These are phyloP conservation scores for Tapirus indicus DNA, from an alignment of 2,797 vertebrate genomes.

Conservation along the genomic window DNA sequence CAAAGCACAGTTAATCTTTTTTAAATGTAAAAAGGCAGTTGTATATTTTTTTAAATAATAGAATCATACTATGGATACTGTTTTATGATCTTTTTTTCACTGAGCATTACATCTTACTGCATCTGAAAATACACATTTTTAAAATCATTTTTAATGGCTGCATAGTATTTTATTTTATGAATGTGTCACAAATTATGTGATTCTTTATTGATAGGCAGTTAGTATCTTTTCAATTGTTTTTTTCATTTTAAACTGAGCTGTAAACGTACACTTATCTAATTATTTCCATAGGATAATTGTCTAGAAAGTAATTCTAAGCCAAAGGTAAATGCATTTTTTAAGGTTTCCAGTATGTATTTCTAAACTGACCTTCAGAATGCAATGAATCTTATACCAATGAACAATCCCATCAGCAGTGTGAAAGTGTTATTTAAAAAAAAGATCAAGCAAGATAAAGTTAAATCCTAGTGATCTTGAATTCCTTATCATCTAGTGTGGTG, in stretches of 20 bases:
- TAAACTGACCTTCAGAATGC: background rate
- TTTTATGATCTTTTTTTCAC: background rate
- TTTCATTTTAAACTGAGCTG: constrained; percentile 15
- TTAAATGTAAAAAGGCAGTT: background rate
- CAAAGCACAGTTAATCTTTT: background rate
- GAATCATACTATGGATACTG: background rate
- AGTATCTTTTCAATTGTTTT: background rate
- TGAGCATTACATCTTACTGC: background rate
- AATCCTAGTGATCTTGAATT: constrained; percentile 43
- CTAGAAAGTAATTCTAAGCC: background rate
- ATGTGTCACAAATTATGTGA: background rate
- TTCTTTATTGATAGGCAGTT: background rate
- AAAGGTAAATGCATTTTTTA: constrained; percentile 21
- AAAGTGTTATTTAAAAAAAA: background rate
- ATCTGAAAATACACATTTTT: background rate
- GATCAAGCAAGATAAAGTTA: background rate
- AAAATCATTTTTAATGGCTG: background rate
- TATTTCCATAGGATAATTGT: background rate
- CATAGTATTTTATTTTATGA: background rate
- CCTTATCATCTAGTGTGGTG: background rate
- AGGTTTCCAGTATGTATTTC: background rate
- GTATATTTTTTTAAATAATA: background rate
- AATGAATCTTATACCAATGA: background rate
- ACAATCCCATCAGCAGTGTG: background rate
- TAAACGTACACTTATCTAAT: background rate